These are phyloP conservation scores for Lates calcarifer DNA, from an alignment of 2,113 vertebrate species.

Conservation along the genomic window DNA sequence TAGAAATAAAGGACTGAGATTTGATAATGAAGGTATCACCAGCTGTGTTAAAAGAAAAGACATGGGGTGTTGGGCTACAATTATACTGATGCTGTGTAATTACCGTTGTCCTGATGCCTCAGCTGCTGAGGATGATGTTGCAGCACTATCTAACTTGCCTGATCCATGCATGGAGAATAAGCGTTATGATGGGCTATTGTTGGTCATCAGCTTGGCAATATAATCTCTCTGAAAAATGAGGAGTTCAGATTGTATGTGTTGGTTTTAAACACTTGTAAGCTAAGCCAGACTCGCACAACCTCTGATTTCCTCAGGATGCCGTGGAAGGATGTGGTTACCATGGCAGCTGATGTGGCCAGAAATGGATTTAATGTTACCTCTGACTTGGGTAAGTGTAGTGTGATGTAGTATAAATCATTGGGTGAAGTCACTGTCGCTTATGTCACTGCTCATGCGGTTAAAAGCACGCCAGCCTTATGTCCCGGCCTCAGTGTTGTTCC, in stretches of 20 bases:
- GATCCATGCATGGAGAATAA: not conserved
- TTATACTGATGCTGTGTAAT: slow-evolving; percentile 62
- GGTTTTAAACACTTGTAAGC: slow-evolving; percentile 10
- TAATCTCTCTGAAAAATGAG: not conserved
- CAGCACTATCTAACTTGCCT: not conserved
- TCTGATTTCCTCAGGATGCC: slow-evolving; percentile 83
- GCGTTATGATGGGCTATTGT: not conserved
- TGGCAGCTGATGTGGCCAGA: slow-evolving; percentile 89
- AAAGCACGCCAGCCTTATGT: not conserved
- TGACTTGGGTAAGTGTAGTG: slow-evolving; percentile 89
- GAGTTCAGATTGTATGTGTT: not conserved
- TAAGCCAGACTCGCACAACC: not conserved
- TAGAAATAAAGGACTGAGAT: not conserved
- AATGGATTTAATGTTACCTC: slow-evolving; percentile 96
- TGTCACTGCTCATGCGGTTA: not conserved
- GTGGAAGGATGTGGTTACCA: slow-evolving; percentile 91
- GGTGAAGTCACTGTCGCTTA: not conserved
- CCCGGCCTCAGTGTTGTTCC: not conserved
- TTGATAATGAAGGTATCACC: not conserved
- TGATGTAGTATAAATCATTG: slow-evolving; percentile 1
- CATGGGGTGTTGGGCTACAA: slow-evolving; percentile 12
- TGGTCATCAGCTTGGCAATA: not conserved
- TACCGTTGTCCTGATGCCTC: slow-evolving; percentile 37
- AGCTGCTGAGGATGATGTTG: slow-evolving; percentile 13
- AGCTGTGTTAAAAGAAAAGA: slow-evolving; percentile 24